Base-by-base conservation (phyloP, 2,797 vertebrate genomes). In the Pagetopsis macropterus region DNA sequence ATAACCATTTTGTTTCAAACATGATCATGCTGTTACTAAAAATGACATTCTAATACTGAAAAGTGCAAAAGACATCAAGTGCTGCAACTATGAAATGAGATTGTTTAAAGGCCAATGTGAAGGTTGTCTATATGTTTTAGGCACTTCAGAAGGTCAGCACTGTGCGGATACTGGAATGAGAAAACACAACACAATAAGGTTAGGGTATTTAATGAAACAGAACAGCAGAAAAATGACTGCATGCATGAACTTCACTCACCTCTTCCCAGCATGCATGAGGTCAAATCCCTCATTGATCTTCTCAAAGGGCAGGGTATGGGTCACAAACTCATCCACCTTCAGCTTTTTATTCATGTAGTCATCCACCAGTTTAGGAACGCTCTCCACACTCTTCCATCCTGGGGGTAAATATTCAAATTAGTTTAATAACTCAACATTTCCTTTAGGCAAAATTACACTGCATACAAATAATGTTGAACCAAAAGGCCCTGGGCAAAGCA, bases 381-480 rank as follows among this genome's bases (percentile, higher is more conserved):
- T 97, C 76, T 99, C 96, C 59, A 98, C 95, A 13, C 97, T 98
- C 90, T 99, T 99, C 96, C 97, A 99, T 3, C 98, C 98, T 99
- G 85, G 56, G 75, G 27, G 40, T 40, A 19, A 48, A 51, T 12
- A 50, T 8, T 13, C 62, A 68, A 63, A 75, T 0, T 6, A 62
- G 16, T 15, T 75, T 7, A 1, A 43, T 43, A 52, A 64, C 0
- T 48, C 2, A 1, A 2, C 27, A 43, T 40, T 37, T 58, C 0
- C 17, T 54, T 63, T 5, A 40, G 5, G 9, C 17, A 44, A 3
- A 49, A 43, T 4, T 5, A 14, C 52, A 50, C 54, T 17, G 3
- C 46, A 13, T 3, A n/a, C 11, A 14, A 31, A 48, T 33, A 27
- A 33, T 14, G 17, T n/a, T 49, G n/a, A 27, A 44, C 16, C 13